phyloP scores from a whole-genome alignment of 2,888 invertebrate species.

The Agrilus cyanescens region DNA sequence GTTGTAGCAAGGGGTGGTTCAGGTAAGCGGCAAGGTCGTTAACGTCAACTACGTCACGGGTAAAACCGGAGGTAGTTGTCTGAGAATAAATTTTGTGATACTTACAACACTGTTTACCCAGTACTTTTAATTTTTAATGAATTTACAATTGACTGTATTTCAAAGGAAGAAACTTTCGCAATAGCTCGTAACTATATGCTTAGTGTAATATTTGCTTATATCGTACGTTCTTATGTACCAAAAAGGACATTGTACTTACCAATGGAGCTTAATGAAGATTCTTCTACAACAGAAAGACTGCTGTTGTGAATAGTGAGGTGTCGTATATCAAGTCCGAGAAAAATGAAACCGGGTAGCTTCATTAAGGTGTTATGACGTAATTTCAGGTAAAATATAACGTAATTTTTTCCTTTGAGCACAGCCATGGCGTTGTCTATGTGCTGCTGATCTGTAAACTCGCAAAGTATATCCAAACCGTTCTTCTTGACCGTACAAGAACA shows the following conservation, averaged over 20 bases:
- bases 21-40: too few relatives aligned
- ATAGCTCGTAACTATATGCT: too few relatives aligned
- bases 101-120: too few relatives aligned
- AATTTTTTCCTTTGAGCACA: constrained; percentile 64
- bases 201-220: too few relatives aligned
- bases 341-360: constrained; percentile 75
- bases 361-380: constrained; percentile 75
- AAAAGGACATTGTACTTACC: constrained; percentile 41
- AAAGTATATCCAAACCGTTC: constrained; percentile 77
- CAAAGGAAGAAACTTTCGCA: too few relatives aligned
- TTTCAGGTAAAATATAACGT: constrained; percentile 79
- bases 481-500: constrained; percentile 79
- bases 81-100: too few relatives aligned
- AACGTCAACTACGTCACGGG: too few relatives aligned
- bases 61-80: too few relatives aligned
- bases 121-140: too few relatives aligned
- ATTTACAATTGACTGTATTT: too few relatives aligned
- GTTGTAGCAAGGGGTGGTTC: too few relatives aligned
- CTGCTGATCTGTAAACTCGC: constrained; percentile 72
- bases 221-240: neutral
- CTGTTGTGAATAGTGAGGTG: constrained; percentile 84
- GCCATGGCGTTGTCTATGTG: constrained; percentile 74
- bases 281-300: constrained; percentile 76
- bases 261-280: constrained; percentile 76
- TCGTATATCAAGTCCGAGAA: constrained; percentile 76